Evolutionary conservation across 2,888 invertebrate species (phyloP).

Genomic region (Neoitamus cyanurus): DNA sequence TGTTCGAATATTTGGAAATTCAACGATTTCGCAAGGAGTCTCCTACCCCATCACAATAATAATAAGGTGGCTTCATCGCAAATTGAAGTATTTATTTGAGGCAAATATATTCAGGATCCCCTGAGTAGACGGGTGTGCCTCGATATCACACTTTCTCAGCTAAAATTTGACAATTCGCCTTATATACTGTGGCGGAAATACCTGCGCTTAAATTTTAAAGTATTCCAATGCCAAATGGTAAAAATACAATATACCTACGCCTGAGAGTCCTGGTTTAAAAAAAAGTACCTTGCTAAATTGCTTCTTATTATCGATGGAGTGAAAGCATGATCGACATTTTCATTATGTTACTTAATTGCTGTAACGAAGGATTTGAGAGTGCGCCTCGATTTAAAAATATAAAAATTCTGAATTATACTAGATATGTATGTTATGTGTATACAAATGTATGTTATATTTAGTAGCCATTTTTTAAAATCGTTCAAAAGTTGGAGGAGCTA

Average conservation of each 20-base stretch:
- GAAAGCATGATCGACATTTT: neutral
- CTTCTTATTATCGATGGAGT: neutral
- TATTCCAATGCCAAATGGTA: neutral
- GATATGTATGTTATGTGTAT: neutral
- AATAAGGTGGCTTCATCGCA: conserved; percentile 27
- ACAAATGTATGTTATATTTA: too few relatives aligned
- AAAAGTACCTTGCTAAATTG: neutral
- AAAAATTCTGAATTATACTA: neutral
- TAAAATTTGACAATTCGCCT: neutral
- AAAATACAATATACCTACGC: neutral
- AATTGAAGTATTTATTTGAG: conserved; percentile 32
- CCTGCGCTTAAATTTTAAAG: neutral
- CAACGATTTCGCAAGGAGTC: neutral
- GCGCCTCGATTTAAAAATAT: neutral
- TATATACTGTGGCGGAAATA: neutral
- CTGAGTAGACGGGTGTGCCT: neutral
- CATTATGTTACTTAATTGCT: neutral
- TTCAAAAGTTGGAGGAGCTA: too few relatives aligned
- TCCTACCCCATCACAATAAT: neutral
- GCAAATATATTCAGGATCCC: conserved; percentile 11
- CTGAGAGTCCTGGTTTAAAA: neutral
- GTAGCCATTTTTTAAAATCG: too few relatives aligned
- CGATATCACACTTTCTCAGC: neutral
- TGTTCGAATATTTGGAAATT: conserved; percentile 8
- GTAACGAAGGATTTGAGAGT: neutral